Percentiles rank a stretch among this genome's conserved stretches.
Conservation (phyloP, 2,113 vertebrate genomes). For the Thymallus thymallus region DNA sequence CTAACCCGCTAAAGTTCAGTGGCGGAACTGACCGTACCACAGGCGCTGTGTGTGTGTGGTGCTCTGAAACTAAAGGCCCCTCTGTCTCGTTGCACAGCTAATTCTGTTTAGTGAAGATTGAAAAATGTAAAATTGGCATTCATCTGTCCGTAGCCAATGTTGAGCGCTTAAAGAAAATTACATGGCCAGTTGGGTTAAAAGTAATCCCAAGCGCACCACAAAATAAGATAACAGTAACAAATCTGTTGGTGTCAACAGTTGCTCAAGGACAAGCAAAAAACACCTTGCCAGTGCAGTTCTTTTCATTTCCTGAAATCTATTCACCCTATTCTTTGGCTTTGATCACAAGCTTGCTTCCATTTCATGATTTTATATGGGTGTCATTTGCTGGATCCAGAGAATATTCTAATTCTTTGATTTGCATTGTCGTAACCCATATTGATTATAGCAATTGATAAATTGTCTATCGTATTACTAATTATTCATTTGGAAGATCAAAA, state of each 20-base stretch:
- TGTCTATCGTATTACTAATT: background rate
- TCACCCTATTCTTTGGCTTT: background rate
- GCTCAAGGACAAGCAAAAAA: background rate
- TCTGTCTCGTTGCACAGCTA: background rate
- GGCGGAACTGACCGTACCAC: background rate
- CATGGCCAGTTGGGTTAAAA: background rate
- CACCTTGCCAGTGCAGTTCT: background rate
- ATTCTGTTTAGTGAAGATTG: background rate
- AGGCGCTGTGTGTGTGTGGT: background rate
- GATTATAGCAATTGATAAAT: background rate
- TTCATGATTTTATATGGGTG: background rate
- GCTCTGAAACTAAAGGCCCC: background rate
- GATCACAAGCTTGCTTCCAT: background rate
- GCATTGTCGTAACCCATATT: background rate
- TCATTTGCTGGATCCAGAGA: background rate
- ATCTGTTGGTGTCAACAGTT: conserved; percentile 10
- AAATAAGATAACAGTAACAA: background rate
- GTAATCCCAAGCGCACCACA: background rate
- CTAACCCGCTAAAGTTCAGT: background rate
- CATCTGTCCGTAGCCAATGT: background rate
- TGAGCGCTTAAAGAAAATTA: background rate
- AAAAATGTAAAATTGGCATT: background rate
- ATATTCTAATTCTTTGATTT: background rate
- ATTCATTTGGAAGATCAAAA: background rate
- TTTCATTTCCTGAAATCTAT: background rate